phyloP scores from a whole-genome alignment of 1,140 invertebrate species.

The Cotesia chilonis region DNA sequence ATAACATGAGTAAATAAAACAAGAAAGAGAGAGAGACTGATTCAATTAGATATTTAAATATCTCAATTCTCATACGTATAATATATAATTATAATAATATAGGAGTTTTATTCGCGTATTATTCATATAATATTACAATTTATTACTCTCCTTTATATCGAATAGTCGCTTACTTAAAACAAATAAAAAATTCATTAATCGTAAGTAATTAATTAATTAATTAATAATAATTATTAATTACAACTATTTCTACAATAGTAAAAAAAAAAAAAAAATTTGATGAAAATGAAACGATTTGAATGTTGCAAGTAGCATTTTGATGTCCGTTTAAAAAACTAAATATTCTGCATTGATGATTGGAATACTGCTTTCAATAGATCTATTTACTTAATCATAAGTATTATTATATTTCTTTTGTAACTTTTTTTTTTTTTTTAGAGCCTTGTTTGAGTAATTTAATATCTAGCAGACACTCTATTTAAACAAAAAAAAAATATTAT shows the following conservation, averaged over 20 bases:
- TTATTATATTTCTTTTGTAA: slow-evolving; percentile 11
- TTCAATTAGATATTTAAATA: not conserved
- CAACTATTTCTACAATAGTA: not conserved
- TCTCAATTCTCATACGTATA: not conserved
- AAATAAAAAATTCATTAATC: not conserved
- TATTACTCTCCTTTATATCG: not conserved
- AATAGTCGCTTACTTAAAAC: slow-evolving; percentile 8
- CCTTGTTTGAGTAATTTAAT: slow-evolving; percentile 17
- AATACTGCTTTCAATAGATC: slow-evolving; percentile 63
- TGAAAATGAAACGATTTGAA: slow-evolving; percentile 7
- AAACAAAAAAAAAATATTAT: not conserved
- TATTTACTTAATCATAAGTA: slow-evolving; percentile 15
- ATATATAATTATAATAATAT: not conserved
- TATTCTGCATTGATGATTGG: slow-evolving; percentile 65
- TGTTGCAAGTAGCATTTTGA: slow-evolving; percentile 57
- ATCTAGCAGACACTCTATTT: not conserved
- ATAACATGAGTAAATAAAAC: slow-evolving; percentile 41
- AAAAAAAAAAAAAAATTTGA: slow-evolving; percentile 18
- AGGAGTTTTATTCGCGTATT: not conserved
- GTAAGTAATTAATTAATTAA: too few relatives aligned
- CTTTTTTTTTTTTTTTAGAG: slow-evolving; percentile 13
- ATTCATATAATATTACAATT: slow-evolving; percentile 3
- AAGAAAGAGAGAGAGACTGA: slow-evolving; percentile 37
- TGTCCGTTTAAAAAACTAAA: slow-evolving; percentile 64
- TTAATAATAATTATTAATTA: not conserved